Conservation (phyloP, 2,888 invertebrate species). For the Limnephilus auricula region DNA sequence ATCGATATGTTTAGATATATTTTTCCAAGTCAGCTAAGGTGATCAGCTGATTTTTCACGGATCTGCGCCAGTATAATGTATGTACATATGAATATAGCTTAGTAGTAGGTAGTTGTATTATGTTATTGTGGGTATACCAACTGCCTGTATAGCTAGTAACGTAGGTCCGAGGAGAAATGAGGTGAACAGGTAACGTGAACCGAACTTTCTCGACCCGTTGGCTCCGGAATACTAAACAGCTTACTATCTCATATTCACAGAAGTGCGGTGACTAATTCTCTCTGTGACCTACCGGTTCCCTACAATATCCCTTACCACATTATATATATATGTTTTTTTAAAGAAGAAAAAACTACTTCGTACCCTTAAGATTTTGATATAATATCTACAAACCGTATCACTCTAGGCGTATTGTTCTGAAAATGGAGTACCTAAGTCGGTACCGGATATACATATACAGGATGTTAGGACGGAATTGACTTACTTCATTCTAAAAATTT, state of each 20-base stretch:
- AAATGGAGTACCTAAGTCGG: no score
- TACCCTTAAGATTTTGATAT: no score
- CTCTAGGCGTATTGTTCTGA: no score
- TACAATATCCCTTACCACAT: neutral
- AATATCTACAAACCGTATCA: no score
- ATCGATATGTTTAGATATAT: no score
- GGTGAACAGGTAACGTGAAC: conserved; percentile 59
- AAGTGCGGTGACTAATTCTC: conserved; percentile 42
- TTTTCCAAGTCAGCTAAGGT: no score
- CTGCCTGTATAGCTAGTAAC: neutral
- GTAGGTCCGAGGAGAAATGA: conserved; percentile 52
- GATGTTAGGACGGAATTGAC: no score
- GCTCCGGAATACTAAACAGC: conserved; percentile 58
- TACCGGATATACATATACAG: no score
- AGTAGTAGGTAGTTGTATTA: neutral
- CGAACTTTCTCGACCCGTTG: conserved; percentile 61
- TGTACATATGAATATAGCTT: neutral
- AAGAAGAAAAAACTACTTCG: neutral
- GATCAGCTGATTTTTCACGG: no score
- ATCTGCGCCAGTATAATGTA: neutral
- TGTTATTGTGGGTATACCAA: neutral
- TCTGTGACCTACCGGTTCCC: conserved; percentile 15
- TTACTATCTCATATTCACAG: conserved; percentile 43
- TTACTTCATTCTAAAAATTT: no score
- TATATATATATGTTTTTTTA: neutral